phyloP scores from a whole-genome alignment of 2,797 vertebrate genomes.

The Gadopsis bispinosus region DNA sequence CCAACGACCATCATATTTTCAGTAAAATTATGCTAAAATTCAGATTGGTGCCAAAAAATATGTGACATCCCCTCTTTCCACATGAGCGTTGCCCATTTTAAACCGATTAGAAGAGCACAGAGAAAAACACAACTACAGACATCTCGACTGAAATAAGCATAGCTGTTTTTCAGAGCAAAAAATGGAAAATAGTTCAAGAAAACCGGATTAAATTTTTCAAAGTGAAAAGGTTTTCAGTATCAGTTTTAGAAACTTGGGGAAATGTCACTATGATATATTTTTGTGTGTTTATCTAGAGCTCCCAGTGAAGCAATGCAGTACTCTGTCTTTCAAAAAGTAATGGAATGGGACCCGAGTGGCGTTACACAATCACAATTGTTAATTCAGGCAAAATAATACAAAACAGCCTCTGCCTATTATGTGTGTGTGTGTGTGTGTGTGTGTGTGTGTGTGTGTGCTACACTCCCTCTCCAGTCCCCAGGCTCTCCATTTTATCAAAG shows the following conservation, averaged over 20 bases:
- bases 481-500: conserved; percentile 64
- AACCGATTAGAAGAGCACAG: neutral
- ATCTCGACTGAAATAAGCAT: neutral
- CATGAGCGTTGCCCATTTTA: neutral
- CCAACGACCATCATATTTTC: neutral
- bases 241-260: neutral
- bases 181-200: no score
- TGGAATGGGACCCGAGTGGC: neutral
- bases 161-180: neutral
- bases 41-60: neutral
- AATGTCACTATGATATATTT: neutral
- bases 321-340: neutral
- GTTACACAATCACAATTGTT: conserved; percentile 8
- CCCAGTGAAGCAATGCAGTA: neutral
- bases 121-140: neutral
- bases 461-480: conserved; percentile 25
- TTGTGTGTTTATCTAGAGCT: neutral
- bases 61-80: neutral
- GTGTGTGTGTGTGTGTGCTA: conserved; percentile 7
- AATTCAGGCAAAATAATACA: conserved; percentile 28
- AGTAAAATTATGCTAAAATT: neutral
- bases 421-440: conserved; percentile 23
- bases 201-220: neutral
- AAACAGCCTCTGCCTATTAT: conserved; percentile 4
- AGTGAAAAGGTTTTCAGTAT: neutral